phyloP scores from a whole-genome alignment of 2,888 invertebrate species.

The Leucophora obtusa region DNA sequence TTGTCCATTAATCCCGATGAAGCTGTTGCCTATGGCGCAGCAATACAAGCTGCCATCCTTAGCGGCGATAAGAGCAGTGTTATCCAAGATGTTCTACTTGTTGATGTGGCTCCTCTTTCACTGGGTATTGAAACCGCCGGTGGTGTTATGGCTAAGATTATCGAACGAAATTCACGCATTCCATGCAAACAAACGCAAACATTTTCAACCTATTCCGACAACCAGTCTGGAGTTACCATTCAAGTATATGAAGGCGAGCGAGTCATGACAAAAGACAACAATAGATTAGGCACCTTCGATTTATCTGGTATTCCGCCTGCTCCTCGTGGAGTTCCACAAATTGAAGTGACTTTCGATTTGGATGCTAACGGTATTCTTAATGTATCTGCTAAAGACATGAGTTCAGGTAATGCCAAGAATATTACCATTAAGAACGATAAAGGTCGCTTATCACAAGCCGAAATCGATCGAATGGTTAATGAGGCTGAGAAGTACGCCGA shows the following conservation, averaged over 20 bases:
- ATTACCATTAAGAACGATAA: conserved; percentile 90
- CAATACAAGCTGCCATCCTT: conserved; percentile 86
- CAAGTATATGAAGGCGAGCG: conserved; percentile 89
- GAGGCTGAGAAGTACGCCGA: conserved; percentile 86
- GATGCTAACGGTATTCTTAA: conserved; percentile 97
- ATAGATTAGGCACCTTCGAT: conserved; percentile 96
- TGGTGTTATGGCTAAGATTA: conserved; percentile 88
- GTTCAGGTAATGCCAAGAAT: conserved; percentile 84
- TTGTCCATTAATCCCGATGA: conserved; percentile 89
- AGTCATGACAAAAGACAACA: conserved; percentile 95
- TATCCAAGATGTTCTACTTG: conserved; percentile 86
- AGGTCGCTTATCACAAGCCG: conserved; percentile 87
- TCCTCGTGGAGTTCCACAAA: conserved; percentile 90
- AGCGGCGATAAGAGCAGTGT: conserved; percentile 84
- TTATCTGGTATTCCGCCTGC: conserved; percentile 95
- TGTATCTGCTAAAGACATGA: conserved; percentile 86
- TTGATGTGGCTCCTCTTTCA: conserved; percentile 85
- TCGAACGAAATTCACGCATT: conserved; percentile 85
- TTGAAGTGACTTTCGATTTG: conserved; percentile 88
- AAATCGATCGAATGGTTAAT: conserved; percentile 87
- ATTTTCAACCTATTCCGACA: conserved; percentile 90
- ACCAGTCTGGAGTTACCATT: conserved; percentile 87
- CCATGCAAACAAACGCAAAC: conserved; percentile 86
- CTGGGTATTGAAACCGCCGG: conserved; percentile 88
- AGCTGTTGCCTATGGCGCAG: conserved; percentile 88